These are phyloP conservation scores for Fregetta grallaria DNA, from an alignment of 2,113 vertebrate species.

Conservation along the genomic window DNA sequence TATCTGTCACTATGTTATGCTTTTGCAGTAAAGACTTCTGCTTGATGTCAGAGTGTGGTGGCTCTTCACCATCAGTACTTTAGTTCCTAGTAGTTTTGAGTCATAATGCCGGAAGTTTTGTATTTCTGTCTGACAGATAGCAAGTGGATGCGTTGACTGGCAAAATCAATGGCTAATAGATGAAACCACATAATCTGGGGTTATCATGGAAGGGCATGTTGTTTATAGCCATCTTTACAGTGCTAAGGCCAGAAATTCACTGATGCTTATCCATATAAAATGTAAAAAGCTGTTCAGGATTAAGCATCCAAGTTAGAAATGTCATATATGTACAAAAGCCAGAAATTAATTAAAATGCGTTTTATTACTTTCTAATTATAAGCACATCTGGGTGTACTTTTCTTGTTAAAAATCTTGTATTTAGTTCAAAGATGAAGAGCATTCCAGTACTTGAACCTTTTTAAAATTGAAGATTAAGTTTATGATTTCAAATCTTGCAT, in stretches of 20 bases:
- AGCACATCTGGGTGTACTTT: neutral
- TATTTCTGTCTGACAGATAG: neutral
- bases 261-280: neutral
- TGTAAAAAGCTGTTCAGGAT: neutral
- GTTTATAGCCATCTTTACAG: neutral
- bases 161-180: neutral
- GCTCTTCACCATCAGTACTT: neutral
- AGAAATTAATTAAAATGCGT: neutral
- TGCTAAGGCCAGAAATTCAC: neutral
- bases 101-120: neutral
- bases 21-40: neutral
- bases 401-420: neutral
- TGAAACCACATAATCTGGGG: neutral
- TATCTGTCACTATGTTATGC: neutral
- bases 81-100: neutral
- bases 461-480: neutral
- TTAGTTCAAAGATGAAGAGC: neutral
- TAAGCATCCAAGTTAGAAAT: neutral
- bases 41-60: neutral
- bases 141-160: neutral
- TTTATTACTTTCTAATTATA: neutral
- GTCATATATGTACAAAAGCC: neutral
- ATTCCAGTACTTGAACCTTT: neutral
- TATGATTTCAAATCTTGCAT: neutral
- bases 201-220: neutral